phyloP scores from a whole-genome alignment of 2,888 invertebrate species.

The Torymus aiolomorphi region DNA sequence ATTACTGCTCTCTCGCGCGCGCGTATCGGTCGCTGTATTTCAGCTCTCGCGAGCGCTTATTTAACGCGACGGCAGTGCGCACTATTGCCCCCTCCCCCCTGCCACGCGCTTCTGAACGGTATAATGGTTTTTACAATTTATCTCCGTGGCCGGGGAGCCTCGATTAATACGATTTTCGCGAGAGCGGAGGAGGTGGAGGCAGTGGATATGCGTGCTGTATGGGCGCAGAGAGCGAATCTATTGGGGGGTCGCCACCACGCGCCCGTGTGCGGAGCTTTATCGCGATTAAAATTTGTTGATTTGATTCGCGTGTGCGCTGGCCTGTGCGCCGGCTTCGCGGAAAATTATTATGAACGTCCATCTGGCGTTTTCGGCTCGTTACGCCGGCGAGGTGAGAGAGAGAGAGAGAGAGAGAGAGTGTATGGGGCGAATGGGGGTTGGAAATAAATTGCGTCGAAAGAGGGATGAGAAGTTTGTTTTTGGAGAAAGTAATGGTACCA shows the following conservation, averaged over 20 bases:
- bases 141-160: constrained; percentile 15
- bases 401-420: not conserved
- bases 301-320: constrained; percentile 17
- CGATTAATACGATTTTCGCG: constrained; percentile 45
- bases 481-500: too few relatives aligned
- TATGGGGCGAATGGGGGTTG: too few relatives aligned
- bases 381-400: not conserved
- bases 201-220: too few relatives aligned
- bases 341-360: too few relatives aligned
- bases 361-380: not conserved
- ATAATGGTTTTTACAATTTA: constrained; percentile 55
- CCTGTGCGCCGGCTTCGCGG: not conserved
- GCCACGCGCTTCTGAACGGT: not conserved
- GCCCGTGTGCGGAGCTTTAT: constrained; percentile 31
- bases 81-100: not conserved
- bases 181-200: not conserved
- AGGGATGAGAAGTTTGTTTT: too few relatives aligned
- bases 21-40: constrained; percentile 22
- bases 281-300: constrained; percentile 51
- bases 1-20: constrained; percentile 36
- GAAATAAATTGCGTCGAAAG: too few relatives aligned
- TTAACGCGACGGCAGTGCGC: constrained; percentile 31
- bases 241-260: not conserved
- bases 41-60: constrained; percentile 29
- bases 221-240: too few relatives aligned